Base-by-base conservation (phyloP, 2,888 invertebrate species). In the Torymus auratus region DNA sequence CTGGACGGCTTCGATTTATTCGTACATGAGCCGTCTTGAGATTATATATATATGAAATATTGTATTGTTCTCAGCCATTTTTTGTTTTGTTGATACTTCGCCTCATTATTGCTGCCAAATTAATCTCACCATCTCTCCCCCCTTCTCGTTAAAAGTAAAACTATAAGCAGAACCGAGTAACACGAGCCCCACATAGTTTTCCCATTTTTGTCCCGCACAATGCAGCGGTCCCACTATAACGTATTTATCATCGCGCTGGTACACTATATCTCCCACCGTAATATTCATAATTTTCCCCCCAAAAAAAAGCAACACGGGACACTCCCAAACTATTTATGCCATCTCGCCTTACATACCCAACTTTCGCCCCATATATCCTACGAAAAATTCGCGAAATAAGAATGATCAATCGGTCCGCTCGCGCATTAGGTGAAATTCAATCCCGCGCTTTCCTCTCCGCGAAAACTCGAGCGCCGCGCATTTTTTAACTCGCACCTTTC, bases 351-450 rank as follows among this genome's bases (percentile, higher is more conserved):
- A 78, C 52, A 7, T 68, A 78, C 67, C 52, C 2, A n/a, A 67
- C 78, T 72, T 78, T 78, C 67, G 71, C 71, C 71, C 78, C 71
- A 65, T 50, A 65, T 50, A 67, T 67, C 58, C 50, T 41, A 14
- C 15, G 55, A 58, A 58, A 58, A 7, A 15, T 7, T 14, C 17
- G 14, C 20, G 20, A 50, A 61, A n/a, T n/a, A 61, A 52, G 52
- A 53, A 12, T 17, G 14, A 70, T 28, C 14, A 28, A n/a, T 61
- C 60, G 15, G 7, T 41, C 41, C 7, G 41, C 41, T 41, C 17
- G 7, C 41, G 53, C 58, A 72, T 73, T 56, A 60, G 60, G 62
- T 62, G 72, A 78, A 78, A 78, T 67, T 61, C 68, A 65, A 64
- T 64, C 13, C 28, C 62, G 20, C 62, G 20, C 55, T 41, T 28